phyloP scores from a whole-genome alignment of 2,113 vertebrate species.

The zebrafish (Danio rerio) region GRCz12tu NC_133184.1:22496501-22497000 shows the following conservation, averaged over 20 bases:
- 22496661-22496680: slow-evolving; percentile 10
- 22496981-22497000: slow-evolving; percentile 65
- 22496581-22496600: slow-evolving; percentile 33
- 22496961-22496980: slow-evolving; percentile 41
- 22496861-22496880: slow-evolving; percentile 52
- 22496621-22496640: slow-evolving; percentile 49
- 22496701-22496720: slow-evolving; percentile 40
- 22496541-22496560: slow-evolving; percentile 41
- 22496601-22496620: slow-evolving; percentile 62
- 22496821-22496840: slow-evolving; percentile 49
- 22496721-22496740: slow-evolving; percentile 37
- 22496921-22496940: slow-evolving; percentile 41
- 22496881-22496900: slow-evolving; percentile 61
- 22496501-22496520: slow-evolving; percentile 46
- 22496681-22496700: slow-evolving; percentile 25
- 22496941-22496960: slow-evolving; percentile 51
- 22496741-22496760: slow-evolving; percentile 13
- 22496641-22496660: slow-evolving; percentile 67
- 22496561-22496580: background rate
- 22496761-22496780: slow-evolving; percentile 40
- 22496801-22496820: slow-evolving; percentile 51
- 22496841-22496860: slow-evolving; percentile 49
- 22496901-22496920: slow-evolving; percentile 36
- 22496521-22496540: slow-evolving; percentile 46
- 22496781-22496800: slow-evolving; percentile 49